Conservation (phyloP, 2,888 invertebrate species). For the Cryptocephalus moraei region DNA sequence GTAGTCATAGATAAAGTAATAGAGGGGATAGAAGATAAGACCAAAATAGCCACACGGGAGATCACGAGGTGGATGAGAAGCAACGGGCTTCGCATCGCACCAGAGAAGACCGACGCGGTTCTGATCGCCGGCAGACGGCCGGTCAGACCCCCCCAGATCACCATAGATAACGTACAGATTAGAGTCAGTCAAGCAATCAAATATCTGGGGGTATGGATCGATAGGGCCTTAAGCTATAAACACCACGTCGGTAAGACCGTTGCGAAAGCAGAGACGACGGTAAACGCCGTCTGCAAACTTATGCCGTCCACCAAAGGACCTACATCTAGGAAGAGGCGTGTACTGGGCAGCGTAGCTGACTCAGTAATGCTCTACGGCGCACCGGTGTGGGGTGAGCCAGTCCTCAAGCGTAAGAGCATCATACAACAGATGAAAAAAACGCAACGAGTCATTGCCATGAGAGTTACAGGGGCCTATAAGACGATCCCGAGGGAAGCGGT, state of each 20-base stretch:
- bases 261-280: slow-evolving; percentile 11
- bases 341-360: slow-evolving; percentile 2
- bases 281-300: slow-evolving; percentile 9
- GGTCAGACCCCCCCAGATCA: no score
- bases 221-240: slow-evolving; percentile 10
- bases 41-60: not conserved
- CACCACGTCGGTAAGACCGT: slow-evolving; percentile 9
- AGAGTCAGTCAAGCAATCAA: slow-evolving; percentile 3
- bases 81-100: not conserved
- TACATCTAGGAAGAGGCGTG: not conserved
- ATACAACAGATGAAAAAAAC: no score
- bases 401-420: no score
- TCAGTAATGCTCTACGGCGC: slow-evolving; percentile 7
- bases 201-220: slow-evolving; percentile 17
- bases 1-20: not conserved
- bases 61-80: not conserved
- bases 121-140: not conserved
- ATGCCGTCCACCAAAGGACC: slow-evolving; percentile 13
- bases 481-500: no score
- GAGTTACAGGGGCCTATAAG: no score
- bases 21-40: not conserved
- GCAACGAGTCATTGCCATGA: no score
- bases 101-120: slow-evolving; percentile 1
- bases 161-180: no score
- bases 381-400: slow-evolving; percentile 7